phyloP scores from a whole-genome alignment of 2,888 invertebrate species.

The Drosophila pegasa region DNA sequence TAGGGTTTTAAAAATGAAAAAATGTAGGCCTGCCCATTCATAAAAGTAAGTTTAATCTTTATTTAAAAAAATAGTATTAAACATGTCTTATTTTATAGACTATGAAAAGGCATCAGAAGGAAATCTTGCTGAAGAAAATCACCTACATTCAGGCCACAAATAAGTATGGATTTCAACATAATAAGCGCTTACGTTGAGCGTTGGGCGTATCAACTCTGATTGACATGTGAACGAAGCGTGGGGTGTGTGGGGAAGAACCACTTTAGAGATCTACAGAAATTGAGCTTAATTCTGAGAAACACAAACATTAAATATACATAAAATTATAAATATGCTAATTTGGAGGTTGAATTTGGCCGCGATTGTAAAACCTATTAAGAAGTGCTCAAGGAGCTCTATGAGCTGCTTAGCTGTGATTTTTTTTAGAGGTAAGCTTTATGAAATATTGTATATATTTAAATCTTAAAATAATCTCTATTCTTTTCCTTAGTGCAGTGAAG shows the following conservation, averaged over 20 bases:
- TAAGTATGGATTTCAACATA: conserved; percentile 33
- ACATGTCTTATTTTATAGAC: too few species aligned
- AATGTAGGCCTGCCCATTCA: too few species aligned
- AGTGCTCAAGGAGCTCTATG: too few species aligned
- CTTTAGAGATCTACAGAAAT: not conserved
- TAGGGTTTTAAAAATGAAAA: too few species aligned
- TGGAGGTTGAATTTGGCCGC: not conserved
- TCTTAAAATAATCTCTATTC: not conserved
- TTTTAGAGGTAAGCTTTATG: not conserved
- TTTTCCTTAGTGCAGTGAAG: not conserved
- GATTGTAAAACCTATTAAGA: not conserved
- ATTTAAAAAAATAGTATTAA: too few species aligned
- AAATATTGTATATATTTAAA: not conserved
- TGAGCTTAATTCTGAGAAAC: conserved; percentile 5
- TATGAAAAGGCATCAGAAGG: not conserved
- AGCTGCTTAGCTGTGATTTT: not conserved
- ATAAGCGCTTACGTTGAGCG: conserved; percentile 22
- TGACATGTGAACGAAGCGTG: conserved; percentile 8
- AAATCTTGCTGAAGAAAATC: not conserved
- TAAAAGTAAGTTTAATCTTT: too few species aligned
- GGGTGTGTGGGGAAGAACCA: conserved; percentile 2
- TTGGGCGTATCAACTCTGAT: conserved; percentile 24
- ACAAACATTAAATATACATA: not conserved
- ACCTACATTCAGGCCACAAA: too few species aligned
- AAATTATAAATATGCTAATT: not conserved